phyloP scores from a whole-genome alignment of 2,888 invertebrate species.

The Trilocha varians region DNA sequence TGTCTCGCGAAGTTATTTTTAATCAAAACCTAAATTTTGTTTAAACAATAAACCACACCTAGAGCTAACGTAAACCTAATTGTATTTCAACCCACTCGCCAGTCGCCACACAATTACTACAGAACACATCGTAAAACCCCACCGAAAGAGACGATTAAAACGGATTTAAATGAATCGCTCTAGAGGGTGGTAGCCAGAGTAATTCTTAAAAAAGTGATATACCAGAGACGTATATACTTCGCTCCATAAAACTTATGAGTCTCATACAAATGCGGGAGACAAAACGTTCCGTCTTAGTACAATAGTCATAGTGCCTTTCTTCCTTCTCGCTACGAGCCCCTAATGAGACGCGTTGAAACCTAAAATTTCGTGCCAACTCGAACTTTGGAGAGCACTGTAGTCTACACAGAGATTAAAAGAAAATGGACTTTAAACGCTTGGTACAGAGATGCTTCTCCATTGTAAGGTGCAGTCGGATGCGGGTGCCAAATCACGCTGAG shows the following conservation, averaged over 20 bases:
- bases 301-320: constrained; percentile 31
- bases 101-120: not conserved
- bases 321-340: constrained; percentile 31
- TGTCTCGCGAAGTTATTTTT: not conserved
- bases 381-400: constrained; percentile 54
- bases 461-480: not conserved
- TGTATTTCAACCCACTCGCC: not conserved
- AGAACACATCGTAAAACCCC: constrained; percentile 1
- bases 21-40: not conserved
- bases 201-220: too few species aligned
- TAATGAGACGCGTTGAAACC: constrained; percentile 68
- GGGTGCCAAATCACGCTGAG: not conserved
- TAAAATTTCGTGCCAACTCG: constrained; percentile 70
- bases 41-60: not conserved
- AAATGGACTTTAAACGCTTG: not conserved
- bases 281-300: constrained; percentile 55
- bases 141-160: constrained; percentile 1
- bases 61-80: not conserved
- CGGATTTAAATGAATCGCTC: constrained; percentile 3
- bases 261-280: constrained; percentile 41
- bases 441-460: not conserved
- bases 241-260: constrained; percentile 15
- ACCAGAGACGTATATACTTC: constrained; percentile 20
- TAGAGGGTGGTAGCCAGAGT: not conserved
- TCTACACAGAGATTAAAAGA: constrained; percentile 14